A percentile compares a stretch with the other conserved stretches of the same genome.
Conservation (phyloP, 2,113 vertebrate genomes). For the human (Homo sapiens) region GRCh38 chr3:133979001-133979500, state of each 20-base stretch:
- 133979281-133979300: background rate
- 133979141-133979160: background rate
- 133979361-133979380: background rate
- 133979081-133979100: background rate
- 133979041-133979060: accelerated
- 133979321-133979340: background rate
- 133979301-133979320: background rate
- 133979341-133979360: too few species aligned
- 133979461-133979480: constrained; percentile 77
- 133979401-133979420: background rate
- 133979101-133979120: background rate
- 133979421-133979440: accelerated
- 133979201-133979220: background rate
- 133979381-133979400: accelerated
- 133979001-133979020: background rate
- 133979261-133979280: background rate
- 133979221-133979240: background rate
- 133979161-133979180: accelerated
- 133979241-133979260: background rate
- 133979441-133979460: accelerated
- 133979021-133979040: background rate
- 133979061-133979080: background rate
- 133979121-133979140: background rate
- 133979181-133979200: too few species aligned
- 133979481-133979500: constrained; percentile 97